Evolutionary conservation across 2,797 vertebrate species (phyloP), one percentile per base, ranked within the genome.

Genomic region (Crocidura indochinensis): DNA sequence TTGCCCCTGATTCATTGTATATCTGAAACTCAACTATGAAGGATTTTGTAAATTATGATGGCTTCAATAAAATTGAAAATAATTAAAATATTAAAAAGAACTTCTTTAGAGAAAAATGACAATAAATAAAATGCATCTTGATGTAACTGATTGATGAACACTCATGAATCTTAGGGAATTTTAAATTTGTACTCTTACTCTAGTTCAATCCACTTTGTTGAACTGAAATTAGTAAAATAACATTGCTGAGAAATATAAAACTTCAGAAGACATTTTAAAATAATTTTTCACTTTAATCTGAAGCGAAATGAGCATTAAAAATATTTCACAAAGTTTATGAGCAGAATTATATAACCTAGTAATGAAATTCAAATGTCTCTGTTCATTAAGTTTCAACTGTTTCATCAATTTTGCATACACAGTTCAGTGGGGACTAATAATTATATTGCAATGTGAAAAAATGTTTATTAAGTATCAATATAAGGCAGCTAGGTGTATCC

Each of bases 351-450:
- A 94, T 73, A 96, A 95, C 51, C 91, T 88, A 94, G 11, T 96
- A 97, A 96, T 97, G 95, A 97, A 97, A 97, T 97, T 91, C 96
- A 97, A 97, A 97, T 97, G 97, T 94, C 88, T 93, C 92, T 64
- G 4, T 97, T 97, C 97, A 97, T 97, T 97, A 97, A 93, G 83
- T 29, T 86, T 96, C 94, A 96, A 97, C 94, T 94, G 81, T 98
- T 98, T 97, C 96, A 95, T 94, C 92, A 97, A 75, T 97, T 97
- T 95, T 95, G 96, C 95, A 97, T 96, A 92, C 84, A 93, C 80
- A 96, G 92, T 95, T 97, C 97, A 96, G 82, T 1, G 0, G 94
- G 91, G 85, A 88, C 94, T 96, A 95, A 96, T 97, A 97, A 97
- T 97, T 96, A 96, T 95, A 92, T 62, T 94, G 91, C 92, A 96